phyloP scores from a whole-genome alignment of 2,797 vertebrate species.

The Pitangus sulphuratus region DNA sequence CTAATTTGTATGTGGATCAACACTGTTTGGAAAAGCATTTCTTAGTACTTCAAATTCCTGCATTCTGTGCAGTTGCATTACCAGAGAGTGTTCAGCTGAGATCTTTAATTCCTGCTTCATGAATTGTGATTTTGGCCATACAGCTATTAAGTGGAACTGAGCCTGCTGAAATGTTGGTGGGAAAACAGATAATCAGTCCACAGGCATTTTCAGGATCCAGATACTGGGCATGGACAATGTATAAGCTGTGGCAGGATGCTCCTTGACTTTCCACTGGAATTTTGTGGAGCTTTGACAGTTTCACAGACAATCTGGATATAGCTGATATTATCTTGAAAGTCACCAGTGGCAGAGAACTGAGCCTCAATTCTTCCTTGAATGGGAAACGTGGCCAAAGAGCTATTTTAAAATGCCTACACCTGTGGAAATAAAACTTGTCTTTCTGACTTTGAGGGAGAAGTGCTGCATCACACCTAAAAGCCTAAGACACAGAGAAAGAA shows the following conservation, averaged over 20 bases:
- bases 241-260: not conserved
- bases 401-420: not conserved
- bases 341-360: not conserved
- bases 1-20: not conserved
- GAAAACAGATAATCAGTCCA: not conserved
- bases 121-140: not conserved
- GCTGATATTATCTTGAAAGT: not conserved
- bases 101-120: not conserved
- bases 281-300: not conserved
- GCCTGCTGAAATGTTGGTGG: not conserved
- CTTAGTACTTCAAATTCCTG: not conserved
- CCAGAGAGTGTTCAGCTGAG: not conserved
- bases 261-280: not conserved
- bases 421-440: not conserved
- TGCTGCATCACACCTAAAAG: not conserved
- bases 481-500: not conserved
- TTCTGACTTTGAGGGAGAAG: not conserved
- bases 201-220: not conserved
- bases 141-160: not conserved
- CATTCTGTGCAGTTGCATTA: not conserved
- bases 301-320: not conserved
- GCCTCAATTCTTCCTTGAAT: not conserved
- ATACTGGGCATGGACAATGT: not conserved
- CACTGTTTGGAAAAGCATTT: not conserved
- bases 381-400: not conserved